phyloP scores from a whole-genome alignment of 2,888 invertebrate genomes.

The Polymixis lichenea region DNA sequence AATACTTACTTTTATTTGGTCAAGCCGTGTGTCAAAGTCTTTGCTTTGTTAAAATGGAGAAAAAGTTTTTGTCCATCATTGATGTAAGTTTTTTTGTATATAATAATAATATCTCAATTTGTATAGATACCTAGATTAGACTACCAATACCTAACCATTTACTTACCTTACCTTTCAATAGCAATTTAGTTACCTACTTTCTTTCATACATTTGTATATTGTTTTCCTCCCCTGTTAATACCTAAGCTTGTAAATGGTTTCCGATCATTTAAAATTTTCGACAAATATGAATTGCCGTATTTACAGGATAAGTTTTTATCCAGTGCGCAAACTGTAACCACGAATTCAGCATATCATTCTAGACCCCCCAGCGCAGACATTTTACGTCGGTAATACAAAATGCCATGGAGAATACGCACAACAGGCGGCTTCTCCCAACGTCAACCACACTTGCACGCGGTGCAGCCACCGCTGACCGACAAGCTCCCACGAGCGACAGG shows the following conservation, averaged over 20 bases:
- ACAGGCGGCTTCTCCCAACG: constrained; percentile 10
- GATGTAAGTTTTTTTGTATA: background rate
- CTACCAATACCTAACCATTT: too few species aligned
- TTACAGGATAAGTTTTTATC: too few species aligned
- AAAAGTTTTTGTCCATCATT: background rate
- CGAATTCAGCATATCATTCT: too few species aligned
- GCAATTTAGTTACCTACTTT: too few species aligned
- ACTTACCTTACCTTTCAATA: too few species aligned
- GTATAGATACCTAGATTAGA: background rate
- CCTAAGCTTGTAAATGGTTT: background rate
- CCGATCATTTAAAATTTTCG: background rate
- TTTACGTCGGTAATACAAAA: too few species aligned
- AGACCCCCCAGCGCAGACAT: too few species aligned
- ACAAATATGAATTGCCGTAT: constrained; percentile 5
- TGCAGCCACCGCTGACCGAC: constrained; percentile 24
- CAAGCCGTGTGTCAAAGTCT: background rate
- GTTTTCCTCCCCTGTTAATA: background rate
- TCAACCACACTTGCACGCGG: constrained; percentile 49
- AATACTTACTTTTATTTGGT: too few species aligned
- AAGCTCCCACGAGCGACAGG: constrained; percentile 2
- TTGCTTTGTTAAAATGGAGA: background rate
- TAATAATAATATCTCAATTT: background rate
- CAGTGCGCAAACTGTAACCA: too few species aligned
- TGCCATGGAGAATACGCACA: constrained; percentile 19
- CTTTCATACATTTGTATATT: background rate